Conservation (phyloP, 2,888 invertebrate species). For the Ochropacha duplaris region DNA sequence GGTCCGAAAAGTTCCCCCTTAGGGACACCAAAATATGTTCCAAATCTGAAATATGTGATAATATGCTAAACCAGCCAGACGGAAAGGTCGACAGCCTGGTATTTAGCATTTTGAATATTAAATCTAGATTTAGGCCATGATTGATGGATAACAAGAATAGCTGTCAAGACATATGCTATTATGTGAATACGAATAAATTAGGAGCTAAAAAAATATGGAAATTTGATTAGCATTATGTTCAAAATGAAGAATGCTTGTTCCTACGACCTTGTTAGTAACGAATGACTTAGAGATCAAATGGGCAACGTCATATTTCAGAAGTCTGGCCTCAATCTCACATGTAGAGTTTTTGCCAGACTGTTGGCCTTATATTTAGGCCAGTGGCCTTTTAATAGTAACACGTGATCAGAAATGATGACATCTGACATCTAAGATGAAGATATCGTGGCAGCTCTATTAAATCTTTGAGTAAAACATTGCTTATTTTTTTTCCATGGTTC, state of each 20-base stretch:
- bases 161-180: slow-evolving; percentile 1
- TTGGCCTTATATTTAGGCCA: neutral
- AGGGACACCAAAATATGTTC: neutral
- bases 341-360: neutral
- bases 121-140: slow-evolving; percentile 1
- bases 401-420: no score
- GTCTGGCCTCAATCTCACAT: neutral
- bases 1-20: neutral
- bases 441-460: neutral
- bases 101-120: slow-evolving; percentile 1
- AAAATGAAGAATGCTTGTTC: neutral
- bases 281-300: neutral
- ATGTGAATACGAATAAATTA: neutral
- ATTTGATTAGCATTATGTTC: neutral
- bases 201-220: neutral
- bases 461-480: neutral
- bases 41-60: neutral
- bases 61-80: neutral
- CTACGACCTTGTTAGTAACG: neutral
- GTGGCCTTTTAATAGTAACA: neutral
- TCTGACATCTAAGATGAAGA: neutral
- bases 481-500: neutral
- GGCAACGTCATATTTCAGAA: neutral
- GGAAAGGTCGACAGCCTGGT: neutral
- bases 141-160: neutral